phyloP scores from a whole-genome alignment of 1,140 invertebrate genomes.

The Zaprionus taronus region DNA sequence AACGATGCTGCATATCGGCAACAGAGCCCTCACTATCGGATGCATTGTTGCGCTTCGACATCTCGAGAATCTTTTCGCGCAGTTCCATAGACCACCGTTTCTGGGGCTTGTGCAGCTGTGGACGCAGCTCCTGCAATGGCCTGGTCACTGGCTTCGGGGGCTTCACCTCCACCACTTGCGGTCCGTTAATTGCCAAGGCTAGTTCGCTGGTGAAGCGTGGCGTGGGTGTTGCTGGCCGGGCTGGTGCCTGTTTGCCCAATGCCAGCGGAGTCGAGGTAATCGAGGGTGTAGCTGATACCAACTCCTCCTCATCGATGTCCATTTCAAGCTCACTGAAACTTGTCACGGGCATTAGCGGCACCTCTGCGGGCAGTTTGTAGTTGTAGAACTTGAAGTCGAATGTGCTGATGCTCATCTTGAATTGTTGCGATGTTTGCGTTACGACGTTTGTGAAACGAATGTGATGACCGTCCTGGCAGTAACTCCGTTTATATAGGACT shows the following conservation, averaged over 20 bases:
- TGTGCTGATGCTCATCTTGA: conserved; percentile 74
- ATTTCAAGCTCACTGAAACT: conserved; percentile 75
- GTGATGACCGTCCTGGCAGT: not conserved
- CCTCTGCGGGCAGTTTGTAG: conserved; percentile 56
- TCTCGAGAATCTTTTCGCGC: conserved; percentile 72
- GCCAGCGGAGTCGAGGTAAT: conserved; percentile 56
- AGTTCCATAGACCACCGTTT: conserved; percentile 75
- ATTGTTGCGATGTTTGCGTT: conserved; percentile 4
- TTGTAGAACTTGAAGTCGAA: conserved; percentile 79
- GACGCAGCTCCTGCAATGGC: conserved; percentile 44
- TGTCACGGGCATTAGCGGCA: conserved; percentile 22
- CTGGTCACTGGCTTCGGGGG: conserved; percentile 4
- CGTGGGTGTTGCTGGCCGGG: conserved; percentile 17
- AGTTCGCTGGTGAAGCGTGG: conserved; percentile 58
- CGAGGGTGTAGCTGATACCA: conserved; percentile 27
- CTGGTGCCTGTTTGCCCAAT: conserved; percentile 5
- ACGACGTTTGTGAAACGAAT: conserved; percentile 26
- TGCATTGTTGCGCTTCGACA: conserved; percentile 73
- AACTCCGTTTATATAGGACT: conserved; percentile 25
- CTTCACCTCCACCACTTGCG: conserved; percentile 31
- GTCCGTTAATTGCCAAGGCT: conserved; percentile 28
- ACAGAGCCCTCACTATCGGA: conserved; percentile 33
- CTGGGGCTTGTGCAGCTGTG: conserved; percentile 60
- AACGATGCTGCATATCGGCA: conserved; percentile 20
- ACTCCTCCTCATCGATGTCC: conserved; percentile 71